Conservation (phyloP, 2,113 vertebrate species). For the Callionymus lyra region DNA sequence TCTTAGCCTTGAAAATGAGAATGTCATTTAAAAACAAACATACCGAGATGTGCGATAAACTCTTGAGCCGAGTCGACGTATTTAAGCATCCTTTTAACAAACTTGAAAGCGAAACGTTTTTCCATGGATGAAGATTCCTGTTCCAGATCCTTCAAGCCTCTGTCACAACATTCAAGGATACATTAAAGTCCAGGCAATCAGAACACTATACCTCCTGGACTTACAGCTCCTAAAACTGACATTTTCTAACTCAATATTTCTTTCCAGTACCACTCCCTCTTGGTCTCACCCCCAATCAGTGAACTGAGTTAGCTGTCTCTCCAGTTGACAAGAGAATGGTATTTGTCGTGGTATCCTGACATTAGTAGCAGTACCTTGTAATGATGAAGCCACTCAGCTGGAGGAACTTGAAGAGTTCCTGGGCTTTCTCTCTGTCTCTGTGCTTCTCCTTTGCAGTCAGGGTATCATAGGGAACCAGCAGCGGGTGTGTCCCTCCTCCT, state of each 20-base stretch:
- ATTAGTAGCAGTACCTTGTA: conserved; percentile 59
- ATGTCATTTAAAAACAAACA: conserved; percentile 32
- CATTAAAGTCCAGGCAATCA: no score
- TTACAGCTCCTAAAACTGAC: no score
- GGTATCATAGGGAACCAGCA: conserved; percentile 92
- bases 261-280: no score
- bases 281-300: no score
- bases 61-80: conserved; percentile 94
- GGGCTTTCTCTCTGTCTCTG: conserved; percentile 89
- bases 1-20: neutral
- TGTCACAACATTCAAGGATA: no score
- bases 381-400: conserved; percentile 81
- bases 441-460: conserved; percentile 94
- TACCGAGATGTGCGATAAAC: conserved; percentile 93
- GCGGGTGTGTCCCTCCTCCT: conserved; percentile 90
- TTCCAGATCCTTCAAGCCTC: conserved; percentile 81
- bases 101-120: conserved; percentile 88
- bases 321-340: no score
- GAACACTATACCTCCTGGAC: no score
- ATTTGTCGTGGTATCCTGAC: no score
- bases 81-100: conserved; percentile 87
- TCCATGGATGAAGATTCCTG: conserved; percentile 91
- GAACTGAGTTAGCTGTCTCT: no score
- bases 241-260: no score
- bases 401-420: conserved; percentile 92